Percentiles rank a stretch among this genome's conserved stretches.
These are phyloP conservation scores for Delichon dasypus DNA, from an alignment of 2,797 vertebrate species.

Conservation along the genomic window DNA sequence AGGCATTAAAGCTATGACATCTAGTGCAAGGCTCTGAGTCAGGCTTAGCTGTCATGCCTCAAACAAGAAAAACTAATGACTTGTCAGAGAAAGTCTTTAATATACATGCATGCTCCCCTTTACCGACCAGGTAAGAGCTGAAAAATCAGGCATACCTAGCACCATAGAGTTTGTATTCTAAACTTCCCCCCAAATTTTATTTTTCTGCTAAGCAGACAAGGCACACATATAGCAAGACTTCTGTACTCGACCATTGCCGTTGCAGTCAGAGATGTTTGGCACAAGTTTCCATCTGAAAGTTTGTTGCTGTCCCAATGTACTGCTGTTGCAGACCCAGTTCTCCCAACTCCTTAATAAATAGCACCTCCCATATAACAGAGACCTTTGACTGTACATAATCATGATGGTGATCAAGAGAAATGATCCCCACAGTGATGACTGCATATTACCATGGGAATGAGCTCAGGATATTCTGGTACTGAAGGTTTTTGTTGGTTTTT, in stretches of 20 bases:
- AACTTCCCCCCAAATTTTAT: not conserved
- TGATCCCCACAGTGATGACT: not conserved
- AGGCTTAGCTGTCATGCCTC: not conserved
- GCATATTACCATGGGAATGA: not conserved
- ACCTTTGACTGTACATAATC: not conserved
- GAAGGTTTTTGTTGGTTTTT: not conserved
- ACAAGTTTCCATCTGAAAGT: not conserved
- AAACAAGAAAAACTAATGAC: slow-evolving; percentile 46
- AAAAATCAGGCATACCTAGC: not conserved
- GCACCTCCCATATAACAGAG: not conserved
- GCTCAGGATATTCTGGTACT: not conserved
- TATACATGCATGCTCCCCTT: not conserved
- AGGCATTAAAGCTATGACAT: not conserved
- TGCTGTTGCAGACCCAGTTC: not conserved
- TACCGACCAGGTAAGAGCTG: not conserved
- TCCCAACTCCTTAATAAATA: not conserved
- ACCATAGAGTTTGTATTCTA: not conserved
- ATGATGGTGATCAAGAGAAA: not conserved
- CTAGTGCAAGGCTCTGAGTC: slow-evolving; percentile 13
- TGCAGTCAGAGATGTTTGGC: not conserved
- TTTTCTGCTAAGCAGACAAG: not conserved
- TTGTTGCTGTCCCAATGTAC: not conserved
- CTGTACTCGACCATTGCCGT: not conserved
- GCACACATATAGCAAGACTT: not conserved
- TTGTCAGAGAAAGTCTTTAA: not conserved